Evolutionary conservation across 2,888 invertebrate species (phyloP), one percentile per base, ranked within the genome.

Genomic region (Candidula unifasciata): DNA sequence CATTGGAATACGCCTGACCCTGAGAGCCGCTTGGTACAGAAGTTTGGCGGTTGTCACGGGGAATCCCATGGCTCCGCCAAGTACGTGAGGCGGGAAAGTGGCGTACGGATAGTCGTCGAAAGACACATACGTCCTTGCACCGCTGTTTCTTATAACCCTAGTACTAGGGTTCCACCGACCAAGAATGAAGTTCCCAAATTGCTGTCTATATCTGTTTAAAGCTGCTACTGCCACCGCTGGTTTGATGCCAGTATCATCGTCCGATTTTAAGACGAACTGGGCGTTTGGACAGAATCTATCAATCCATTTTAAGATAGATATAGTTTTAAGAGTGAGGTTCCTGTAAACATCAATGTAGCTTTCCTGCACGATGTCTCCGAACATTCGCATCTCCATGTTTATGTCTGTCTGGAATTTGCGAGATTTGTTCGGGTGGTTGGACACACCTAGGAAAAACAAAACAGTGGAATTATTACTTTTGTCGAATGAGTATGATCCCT

Each of bases 201-300:
- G 60, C 27, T 86, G 85, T 21, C 37, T 44, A 33, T 54, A 33
- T 3, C 35, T 16, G 16, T 8, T 85, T 85, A 76, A 71, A 37
- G 37, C 69, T 16, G 87, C 79, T 57, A 96, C 93, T 87, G 95
- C 95, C 88, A 95, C 95, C 37, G 96, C 92, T 92, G 91, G 86
- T 78, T 93, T 92, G n/a, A 93, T 89, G 83, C 93, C 90, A 0
- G 91, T 91, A 78, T 93, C 93, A 85, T 93, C 93, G 84, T 93
- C 93, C 0, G 90, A 88, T 86, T 93, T 93, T 27, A 93, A 87
- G 33, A 93, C 88, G 79, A 89, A 93, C 76, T 89, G 89, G 2
- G 91, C 92, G 54, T 90, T 86, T n/a, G 87, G 89, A 86, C 93
- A 93, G 83, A 89, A 89, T 57, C 88, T 89, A 6, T 88, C 86